These are phyloP conservation scores for Montipora capricornis DNA, from an alignment of 64 coral and sea anemone species.

Conservation along the genomic window DNA sequence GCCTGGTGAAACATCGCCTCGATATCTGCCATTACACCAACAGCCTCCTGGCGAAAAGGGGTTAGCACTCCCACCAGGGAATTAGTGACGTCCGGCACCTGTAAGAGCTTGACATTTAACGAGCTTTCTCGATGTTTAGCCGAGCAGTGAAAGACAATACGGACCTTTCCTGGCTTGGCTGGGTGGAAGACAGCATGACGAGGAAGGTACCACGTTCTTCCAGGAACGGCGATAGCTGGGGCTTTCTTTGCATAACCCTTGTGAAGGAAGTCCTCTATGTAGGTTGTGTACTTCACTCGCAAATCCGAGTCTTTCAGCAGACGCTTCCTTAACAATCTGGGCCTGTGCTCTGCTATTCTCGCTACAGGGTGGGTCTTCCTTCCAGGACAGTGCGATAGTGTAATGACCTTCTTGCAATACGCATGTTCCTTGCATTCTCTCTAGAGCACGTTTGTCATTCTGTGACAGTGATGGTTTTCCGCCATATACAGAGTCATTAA, in stretches of 20 bases:
- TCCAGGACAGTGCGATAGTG: no score
- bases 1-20: neutral
- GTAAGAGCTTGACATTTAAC: neutral
- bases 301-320: neutral
- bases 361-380: no score
- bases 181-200: neutral
- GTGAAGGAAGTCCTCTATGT: neutral
- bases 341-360: neutral
- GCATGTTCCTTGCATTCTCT: neutral
- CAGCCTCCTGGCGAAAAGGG: neutral
- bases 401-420: no score
- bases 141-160: neutral
- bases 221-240: neutral
- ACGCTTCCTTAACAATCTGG: neutral
- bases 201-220: neutral
- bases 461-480: no score
- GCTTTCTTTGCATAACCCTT: neutral
- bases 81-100: neutral
- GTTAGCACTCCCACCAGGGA: neutral
- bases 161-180: neutral
- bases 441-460: neutral
- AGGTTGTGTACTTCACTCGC: conserved; percentile 8
- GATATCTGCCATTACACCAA: neutral
- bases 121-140: neutral
- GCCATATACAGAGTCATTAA: no score